Percentiles rank a stretch among this genome's conserved stretches.
Conservation (phyloP, 2,797 vertebrate species). For the Sebastes itinus region DNA sequence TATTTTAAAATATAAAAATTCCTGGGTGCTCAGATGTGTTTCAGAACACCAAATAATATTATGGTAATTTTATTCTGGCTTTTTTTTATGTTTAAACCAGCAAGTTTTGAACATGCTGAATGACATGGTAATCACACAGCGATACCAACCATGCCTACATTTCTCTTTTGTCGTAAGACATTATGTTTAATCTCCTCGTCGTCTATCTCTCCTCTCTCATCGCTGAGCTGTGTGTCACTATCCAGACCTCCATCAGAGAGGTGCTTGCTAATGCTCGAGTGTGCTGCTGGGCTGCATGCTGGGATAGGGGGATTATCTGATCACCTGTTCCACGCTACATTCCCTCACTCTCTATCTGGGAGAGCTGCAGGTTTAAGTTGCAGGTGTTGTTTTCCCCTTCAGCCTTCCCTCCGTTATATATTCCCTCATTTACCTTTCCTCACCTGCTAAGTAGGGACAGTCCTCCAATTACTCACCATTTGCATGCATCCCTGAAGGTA, state of each 20-base stretch:
- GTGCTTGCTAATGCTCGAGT: constrained; percentile 58
- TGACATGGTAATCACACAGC: not conserved
- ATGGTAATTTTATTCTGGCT: not conserved
- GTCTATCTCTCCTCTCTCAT: constrained; percentile 36
- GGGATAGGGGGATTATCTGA: constrained; percentile 73
- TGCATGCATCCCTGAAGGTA: constrained; percentile 58
- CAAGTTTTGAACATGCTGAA: not conserved
- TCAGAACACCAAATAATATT: not conserved
- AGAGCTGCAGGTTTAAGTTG: constrained; percentile 43
- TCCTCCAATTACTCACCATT: constrained; percentile 29
- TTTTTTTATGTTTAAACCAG: not conserved
- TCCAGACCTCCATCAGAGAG: constrained; percentile 65
- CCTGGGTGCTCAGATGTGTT: not conserved
- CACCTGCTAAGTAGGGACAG: constrained; percentile 28
- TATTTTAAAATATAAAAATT: not conserved
- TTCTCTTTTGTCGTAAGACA: constrained; percentile 39
- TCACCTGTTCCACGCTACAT: constrained; percentile 66
- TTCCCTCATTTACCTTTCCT: constrained; percentile 37
- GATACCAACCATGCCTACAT: not conserved
- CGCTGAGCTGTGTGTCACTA: constrained; percentile 33
- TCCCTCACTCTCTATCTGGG: constrained; percentile 35
- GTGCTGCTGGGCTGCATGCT: constrained; percentile 38
- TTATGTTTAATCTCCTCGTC: constrained; percentile 35
- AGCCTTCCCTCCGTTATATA: not conserved
- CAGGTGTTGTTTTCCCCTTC: constrained; percentile 49